Evolutionary conservation across 2,888 invertebrate genomes (phyloP).

Genomic region (Amblyteles armatorius): DNA sequence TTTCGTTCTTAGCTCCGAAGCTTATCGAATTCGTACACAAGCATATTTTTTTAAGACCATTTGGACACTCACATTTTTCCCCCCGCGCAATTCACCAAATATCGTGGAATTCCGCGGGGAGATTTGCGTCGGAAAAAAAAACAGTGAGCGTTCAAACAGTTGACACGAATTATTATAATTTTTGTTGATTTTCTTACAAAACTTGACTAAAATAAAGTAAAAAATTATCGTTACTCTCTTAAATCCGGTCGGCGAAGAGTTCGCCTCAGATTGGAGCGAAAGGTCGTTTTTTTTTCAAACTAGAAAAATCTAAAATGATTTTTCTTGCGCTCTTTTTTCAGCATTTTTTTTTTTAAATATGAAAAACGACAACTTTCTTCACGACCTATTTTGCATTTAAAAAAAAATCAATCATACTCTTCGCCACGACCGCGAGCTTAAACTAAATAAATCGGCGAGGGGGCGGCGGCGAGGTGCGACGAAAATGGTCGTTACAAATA

Average conservation of each 20-base stretch:
- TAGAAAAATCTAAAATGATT: not conserved
- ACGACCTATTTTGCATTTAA: conserved; percentile 15
- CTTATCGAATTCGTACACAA: not conserved
- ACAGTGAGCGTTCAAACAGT: not conserved
- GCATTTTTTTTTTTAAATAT: not conserved
- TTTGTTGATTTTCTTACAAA: conserved; percentile 53
- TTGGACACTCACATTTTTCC: not conserved
- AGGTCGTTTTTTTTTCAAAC: conserved; percentile 1
- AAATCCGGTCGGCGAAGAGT: not conserved
- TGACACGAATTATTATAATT: conserved; percentile 37
- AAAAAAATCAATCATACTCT: conserved; percentile 37
- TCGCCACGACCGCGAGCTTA: conserved; percentile 17
- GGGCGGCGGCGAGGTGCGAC: conserved; percentile 61
- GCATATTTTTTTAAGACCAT: not conserved
- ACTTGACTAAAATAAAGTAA: conserved; percentile 67
- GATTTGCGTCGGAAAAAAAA: conserved; percentile 5
- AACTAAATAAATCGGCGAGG: conserved; percentile 62
- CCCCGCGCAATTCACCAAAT: conserved; percentile 6
- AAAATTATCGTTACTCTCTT: conserved; percentile 1
- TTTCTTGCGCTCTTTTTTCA: not conserved
- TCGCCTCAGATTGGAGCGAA: not conserved
- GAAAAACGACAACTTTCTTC: not conserved
- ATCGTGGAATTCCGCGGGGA: not conserved
- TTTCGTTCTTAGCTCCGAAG: not conserved
- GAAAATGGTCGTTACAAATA: conserved; percentile 81